Percentiles rank a stretch among this genome's conserved stretches.
Conservation (phyloP, 2,797 vertebrate genomes). For the Acestrorhynchus altus region DNA sequence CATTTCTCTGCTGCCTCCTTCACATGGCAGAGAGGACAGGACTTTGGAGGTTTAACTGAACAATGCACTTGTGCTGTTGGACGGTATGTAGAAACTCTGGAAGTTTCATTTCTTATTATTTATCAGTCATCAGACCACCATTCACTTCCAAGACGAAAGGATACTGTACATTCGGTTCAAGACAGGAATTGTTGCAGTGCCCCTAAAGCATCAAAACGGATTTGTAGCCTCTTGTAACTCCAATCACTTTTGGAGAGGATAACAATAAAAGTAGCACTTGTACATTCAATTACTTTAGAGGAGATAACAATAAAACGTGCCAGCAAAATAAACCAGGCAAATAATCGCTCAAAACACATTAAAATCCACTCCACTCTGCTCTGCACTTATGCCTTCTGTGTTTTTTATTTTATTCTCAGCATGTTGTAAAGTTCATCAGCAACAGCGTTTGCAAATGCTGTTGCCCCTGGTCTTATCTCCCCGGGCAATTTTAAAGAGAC, state of each 20-base stretch:
- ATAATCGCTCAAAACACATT: constrained; percentile 26
- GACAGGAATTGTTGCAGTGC: constrained; percentile 24
- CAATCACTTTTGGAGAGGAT: constrained; percentile 27
- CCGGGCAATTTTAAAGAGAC: constrained; percentile 37
- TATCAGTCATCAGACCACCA: background rate
- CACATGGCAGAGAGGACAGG: constrained; percentile 7
- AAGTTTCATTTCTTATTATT: too few relatives aligned
- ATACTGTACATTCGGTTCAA: constrained; percentile 3
- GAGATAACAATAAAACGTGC: constrained; percentile 35
- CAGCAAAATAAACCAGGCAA: constrained; percentile 39
- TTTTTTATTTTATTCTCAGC: constrained; percentile 21
- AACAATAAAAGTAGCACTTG: constrained; percentile 28
- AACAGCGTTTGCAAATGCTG: constrained; percentile 27
- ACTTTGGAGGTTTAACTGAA: constrained; percentile 24
- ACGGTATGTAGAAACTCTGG: constrained; percentile 3
- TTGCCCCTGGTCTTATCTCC: constrained; percentile 16
- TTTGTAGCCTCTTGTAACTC: constrained; percentile 29
- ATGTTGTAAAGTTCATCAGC: constrained; percentile 32
- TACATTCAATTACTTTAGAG: constrained; percentile 42
- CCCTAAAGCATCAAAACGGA: constrained; percentile 40
- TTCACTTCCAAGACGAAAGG: constrained; percentile 2
- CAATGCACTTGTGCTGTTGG: too few relatives aligned
- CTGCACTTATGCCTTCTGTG: background rate
- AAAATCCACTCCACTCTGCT: constrained; percentile 7
- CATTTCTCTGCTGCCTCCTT: background rate